A percentile compares a stretch with the other conserved stretches of the same genome.
These are phyloP conservation scores for Flexamia atlantica DNA, from an alignment of 2,888 invertebrate genomes.

Conservation along the genomic window DNA sequence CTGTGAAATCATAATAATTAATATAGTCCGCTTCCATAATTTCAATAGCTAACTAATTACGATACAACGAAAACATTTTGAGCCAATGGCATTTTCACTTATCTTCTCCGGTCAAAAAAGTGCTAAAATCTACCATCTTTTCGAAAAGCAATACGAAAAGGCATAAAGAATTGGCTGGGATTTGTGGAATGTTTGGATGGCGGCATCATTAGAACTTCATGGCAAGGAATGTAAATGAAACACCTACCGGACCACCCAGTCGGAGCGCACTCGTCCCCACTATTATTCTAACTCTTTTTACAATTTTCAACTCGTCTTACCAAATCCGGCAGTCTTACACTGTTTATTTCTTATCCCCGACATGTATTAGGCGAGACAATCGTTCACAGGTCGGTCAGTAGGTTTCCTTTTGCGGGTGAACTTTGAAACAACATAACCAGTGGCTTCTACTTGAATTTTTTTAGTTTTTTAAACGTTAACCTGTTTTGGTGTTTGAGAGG, in stretches of 20 bases:
- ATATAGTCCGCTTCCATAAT: no score
- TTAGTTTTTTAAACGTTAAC: no score
- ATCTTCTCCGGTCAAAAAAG: neutral
- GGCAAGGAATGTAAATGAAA: constrained; percentile 55
- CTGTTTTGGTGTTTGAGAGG: no score
- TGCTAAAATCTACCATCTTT: constrained; percentile 11
- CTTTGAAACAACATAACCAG: no score
- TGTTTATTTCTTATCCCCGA: constrained; percentile 2
- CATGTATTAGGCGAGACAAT: constrained; percentile 2
- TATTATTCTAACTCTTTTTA: constrained; percentile 43
- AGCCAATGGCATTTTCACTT: no score
- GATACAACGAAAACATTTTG: no score
- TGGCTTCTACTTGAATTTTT: no score
- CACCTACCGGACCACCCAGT: constrained; percentile 50
- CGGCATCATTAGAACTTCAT: constrained; percentile 57
- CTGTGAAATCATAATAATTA: no score
- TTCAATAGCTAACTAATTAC: no score
- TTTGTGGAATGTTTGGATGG: constrained; percentile 32
- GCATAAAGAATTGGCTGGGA: constrained; percentile 50
- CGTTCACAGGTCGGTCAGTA: neutral
- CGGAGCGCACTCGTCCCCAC: constrained; percentile 19
- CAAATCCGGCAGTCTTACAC: constrained; percentile 16
- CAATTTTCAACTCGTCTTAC: constrained; percentile 33
- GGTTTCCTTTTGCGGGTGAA: no score
- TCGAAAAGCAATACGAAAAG: constrained; percentile 42